Conservation (phyloP, 2,888 invertebrate genomes). For the Papilio gigon region DNA sequence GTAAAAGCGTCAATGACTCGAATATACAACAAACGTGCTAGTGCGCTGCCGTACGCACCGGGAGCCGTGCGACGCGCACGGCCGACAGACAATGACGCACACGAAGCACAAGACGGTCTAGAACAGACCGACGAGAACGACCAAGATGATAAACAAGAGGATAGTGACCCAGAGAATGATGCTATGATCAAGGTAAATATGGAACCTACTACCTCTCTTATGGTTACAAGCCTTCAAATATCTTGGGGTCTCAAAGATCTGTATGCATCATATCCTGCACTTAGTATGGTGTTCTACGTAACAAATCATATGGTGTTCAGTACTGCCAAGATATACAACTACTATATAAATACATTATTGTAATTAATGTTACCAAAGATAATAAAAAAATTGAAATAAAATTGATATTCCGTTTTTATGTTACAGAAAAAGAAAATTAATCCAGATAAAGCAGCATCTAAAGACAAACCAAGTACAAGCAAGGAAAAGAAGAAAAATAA, state of each 20-base stretch:
- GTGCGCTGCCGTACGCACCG: constrained; percentile 90
- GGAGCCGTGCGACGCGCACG: constrained; percentile 83
- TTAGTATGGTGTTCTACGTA: too few relatives aligned
- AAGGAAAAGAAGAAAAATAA: constrained; percentile 57
- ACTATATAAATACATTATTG: too few relatives aligned
- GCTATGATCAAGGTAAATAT: constrained; percentile 88
- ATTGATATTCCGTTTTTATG: constrained; percentile 2
- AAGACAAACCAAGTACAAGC: constrained; percentile 50
- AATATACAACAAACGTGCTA: constrained; percentile 92
- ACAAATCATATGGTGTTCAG: too few relatives aligned
- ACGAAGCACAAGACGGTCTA: constrained; percentile 59
- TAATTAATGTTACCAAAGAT: too few relatives aligned
- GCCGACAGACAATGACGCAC: constrained; percentile 62
- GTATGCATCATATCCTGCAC: too few relatives aligned
- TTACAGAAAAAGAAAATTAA: constrained; percentile 69
- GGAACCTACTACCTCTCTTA: background rate
- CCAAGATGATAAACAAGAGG: constrained; percentile 68
- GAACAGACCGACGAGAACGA: constrained; percentile 60
- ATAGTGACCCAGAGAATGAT: constrained; percentile 86
- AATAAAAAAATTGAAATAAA: background rate
- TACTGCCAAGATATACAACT: too few relatives aligned
- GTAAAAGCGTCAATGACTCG: constrained; percentile 97
- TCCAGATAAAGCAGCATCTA: constrained; percentile 59
- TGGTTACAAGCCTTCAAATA: too few relatives aligned
- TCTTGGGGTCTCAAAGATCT: too few relatives aligned